A percentile compares a stretch with the other conserved stretches of the same genome.
These are phyloP conservation scores for Chelonoidis abingdonii DNA, from an alignment of 2,113 vertebrate genomes.

Conservation along the genomic window DNA sequence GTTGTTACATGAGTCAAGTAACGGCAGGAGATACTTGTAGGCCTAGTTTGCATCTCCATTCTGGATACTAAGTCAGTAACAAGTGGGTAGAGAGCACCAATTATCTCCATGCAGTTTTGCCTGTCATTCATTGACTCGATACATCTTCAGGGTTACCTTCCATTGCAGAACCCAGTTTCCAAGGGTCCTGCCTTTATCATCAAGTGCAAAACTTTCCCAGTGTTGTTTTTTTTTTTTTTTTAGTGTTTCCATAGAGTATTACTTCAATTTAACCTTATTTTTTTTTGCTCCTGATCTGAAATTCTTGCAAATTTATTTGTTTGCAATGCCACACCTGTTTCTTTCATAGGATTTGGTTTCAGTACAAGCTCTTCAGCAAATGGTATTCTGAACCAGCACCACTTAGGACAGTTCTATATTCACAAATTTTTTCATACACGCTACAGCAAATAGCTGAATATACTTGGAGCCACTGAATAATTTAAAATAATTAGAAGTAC, in stretches of 20 bases:
- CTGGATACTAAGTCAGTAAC: background rate
- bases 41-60: background rate
- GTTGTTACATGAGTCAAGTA: background rate
- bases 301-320: background rate
- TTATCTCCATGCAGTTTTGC: background rate
- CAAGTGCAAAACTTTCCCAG: background rate
- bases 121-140: fast-evolving
- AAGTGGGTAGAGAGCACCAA: background rate
- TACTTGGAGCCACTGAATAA: background rate
- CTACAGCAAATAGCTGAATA: background rate
- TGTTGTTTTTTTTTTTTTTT: background rate
- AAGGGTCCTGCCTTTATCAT: background rate
- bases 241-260: background rate
- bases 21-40: background rate
- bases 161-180: background rate
- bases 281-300: background rate
- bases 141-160: background rate
- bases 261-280: background rate
- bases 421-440: background rate
- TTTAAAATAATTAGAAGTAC: background rate
- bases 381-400: background rate
- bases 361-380: background rate
- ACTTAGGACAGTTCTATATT: background rate
- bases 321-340: background rate
- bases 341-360: background rate